phyloP scores from a whole-genome alignment of 2,888 invertebrate genomes.

The Teinopalpus imperialis region DNA sequence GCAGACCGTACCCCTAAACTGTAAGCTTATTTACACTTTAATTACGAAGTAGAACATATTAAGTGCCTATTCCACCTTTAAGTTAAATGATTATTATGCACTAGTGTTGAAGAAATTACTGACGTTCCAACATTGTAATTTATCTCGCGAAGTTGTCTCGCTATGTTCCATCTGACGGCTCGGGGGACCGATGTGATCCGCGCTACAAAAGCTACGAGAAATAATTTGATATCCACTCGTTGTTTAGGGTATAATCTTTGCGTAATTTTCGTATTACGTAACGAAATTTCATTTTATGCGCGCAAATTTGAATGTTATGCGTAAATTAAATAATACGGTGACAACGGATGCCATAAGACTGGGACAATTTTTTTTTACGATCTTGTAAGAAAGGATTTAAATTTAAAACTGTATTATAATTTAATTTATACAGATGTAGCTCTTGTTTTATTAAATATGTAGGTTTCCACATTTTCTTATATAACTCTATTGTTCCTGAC shows the following conservation, averaged over 20 bases:
- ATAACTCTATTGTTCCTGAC: too few species aligned
- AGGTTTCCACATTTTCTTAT: too few species aligned
- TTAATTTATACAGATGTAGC: too few species aligned
- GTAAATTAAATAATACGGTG: slow-evolving; percentile 15
- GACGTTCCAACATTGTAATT: slow-evolving; percentile 3
- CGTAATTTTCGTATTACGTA: slow-evolving; percentile 17
- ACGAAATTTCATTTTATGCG: slow-evolving; percentile 14
- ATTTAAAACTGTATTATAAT: too few species aligned
- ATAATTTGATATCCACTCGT: slow-evolving; percentile 21
- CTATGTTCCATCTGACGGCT: slow-evolving; percentile 12
- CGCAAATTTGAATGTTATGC: slow-evolving; percentile 4
- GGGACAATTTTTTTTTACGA: slow-evolving; percentile 1
- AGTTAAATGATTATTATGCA: slow-evolving; percentile 10
- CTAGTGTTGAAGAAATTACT: slow-evolving; percentile 16
- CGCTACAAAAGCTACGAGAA: slow-evolving; percentile 3
- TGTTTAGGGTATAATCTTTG: slow-evolving; percentile 22
- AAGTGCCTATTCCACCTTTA: not conserved
- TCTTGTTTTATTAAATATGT: too few species aligned
- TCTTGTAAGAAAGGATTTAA: too few species aligned
- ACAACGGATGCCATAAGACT: not conserved
- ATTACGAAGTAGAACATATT: too few species aligned
- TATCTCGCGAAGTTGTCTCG: slow-evolving; percentile 7
- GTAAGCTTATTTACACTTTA: too few species aligned
- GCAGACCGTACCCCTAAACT: too few species aligned
- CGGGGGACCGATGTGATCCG: slow-evolving; percentile 16